These are phyloP conservation scores for Macrobrachium nipponense DNA, from an alignment of 1,140 invertebrate species.

Conservation along the genomic window DNA sequence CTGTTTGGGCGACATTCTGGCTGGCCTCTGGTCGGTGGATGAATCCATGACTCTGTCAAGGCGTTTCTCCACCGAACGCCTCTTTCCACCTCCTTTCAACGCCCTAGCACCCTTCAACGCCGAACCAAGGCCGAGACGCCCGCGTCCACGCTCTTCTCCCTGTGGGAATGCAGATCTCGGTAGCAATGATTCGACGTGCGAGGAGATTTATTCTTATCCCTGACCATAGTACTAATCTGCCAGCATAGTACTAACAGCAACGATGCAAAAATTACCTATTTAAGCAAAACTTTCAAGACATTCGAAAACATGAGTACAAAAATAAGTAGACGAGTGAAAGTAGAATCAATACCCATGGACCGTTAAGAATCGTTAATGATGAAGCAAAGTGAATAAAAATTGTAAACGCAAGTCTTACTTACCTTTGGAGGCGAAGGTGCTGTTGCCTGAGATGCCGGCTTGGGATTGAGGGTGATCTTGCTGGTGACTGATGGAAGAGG, in stretches of 20 bases:
- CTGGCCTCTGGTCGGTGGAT: slow-evolving; percentile 13
- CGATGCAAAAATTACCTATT: no score
- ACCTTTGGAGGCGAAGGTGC: slow-evolving; percentile 35
- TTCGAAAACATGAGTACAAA: no score
- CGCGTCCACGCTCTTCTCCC: not conserved
- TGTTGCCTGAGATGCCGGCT: slow-evolving; percentile 23
- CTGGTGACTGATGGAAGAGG: slow-evolving; percentile 52
- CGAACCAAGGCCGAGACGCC: slow-evolving; percentile 33
- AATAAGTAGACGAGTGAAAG: no score
- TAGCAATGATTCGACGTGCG: no score
- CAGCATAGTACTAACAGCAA: not conserved
- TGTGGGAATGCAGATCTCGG: not conserved
- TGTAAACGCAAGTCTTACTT: slow-evolving; percentile 27
- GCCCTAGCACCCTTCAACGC: slow-evolving; percentile 16
- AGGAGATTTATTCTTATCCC: not conserved
- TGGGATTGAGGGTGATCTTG: slow-evolving; percentile 58
- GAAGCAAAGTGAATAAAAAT: no score
- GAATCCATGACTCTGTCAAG: slow-evolving; percentile 49
- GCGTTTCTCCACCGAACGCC: slow-evolving; percentile 46
- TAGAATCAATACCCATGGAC: no score
- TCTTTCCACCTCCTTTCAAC: slow-evolving; percentile 25
- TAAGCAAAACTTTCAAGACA: not conserved
- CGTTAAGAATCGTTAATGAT: no score
- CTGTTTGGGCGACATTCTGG: slow-evolving; percentile 26
- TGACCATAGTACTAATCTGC: not conserved